These are phyloP conservation scores for Brachionus calyciflorus DNA, from an alignment of 1,140 invertebrate species.

Conservation along the genomic window DNA sequence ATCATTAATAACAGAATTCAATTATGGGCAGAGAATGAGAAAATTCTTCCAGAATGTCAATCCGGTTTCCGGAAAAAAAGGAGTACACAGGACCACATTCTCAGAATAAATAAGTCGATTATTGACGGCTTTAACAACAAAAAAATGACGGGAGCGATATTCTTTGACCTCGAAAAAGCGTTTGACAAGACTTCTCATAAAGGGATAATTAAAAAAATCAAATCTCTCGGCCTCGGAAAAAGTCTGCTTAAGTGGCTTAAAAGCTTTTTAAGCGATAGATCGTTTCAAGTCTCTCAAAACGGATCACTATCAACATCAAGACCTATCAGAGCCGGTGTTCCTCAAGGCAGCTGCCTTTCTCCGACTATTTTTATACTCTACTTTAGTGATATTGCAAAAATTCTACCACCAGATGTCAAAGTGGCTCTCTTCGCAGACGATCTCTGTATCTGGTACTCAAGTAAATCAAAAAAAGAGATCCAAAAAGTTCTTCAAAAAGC, in stretches of 20 bases:
- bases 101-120: constrained; percentile 54
- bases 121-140: constrained; percentile 53
- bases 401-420: background rate
- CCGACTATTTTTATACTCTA: constrained; percentile 14
- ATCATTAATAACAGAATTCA: constrained; percentile 38
- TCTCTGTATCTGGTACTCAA: background rate
- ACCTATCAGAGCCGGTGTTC: background rate
- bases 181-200: constrained; percentile 58
- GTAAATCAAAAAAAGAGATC: background rate
- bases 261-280: constrained; percentile 3
- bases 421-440: background rate
- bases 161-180: constrained; percentile 59
- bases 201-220: constrained; percentile 54
- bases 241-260: background rate
- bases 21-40: constrained; percentile 5
- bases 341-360: constrained; percentile 3
- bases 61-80: constrained; percentile 53
- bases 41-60: constrained; percentile 31
- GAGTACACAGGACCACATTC: constrained; percentile 55
- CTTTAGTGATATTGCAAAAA: constrained; percentile 11
- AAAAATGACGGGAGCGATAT: constrained; percentile 50
- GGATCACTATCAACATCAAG: background rate
- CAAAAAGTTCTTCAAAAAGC: background rate
- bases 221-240: background rate
- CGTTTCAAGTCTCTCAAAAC: background rate